Conservation (phyloP, 1,140 invertebrate genomes). For the Papilio machaon region DNA sequence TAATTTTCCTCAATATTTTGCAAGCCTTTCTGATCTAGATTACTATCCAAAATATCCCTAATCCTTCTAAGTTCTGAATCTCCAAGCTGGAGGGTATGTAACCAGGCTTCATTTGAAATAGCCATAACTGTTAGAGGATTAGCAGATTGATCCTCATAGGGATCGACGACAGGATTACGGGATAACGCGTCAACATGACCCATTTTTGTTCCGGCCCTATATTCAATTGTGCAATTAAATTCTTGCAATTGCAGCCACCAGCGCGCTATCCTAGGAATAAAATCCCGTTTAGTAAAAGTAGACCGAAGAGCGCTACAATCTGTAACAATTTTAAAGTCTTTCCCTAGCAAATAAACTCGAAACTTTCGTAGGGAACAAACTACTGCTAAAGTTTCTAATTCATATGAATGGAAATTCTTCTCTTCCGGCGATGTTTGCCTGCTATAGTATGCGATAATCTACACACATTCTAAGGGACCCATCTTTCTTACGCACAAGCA, state of each 20-base stretch:
- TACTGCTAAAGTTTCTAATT: no score
- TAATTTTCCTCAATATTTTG: constrained; percentile 47
- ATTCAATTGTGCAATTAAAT: constrained; percentile 52
- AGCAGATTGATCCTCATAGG: neutral
- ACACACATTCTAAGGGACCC: no score
- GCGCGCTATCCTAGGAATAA: constrained; percentile 55
- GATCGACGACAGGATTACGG: no score
- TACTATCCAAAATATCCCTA: constrained; percentile 33
- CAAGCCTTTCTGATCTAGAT: constrained; percentile 40
- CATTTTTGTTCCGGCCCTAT: neutral
- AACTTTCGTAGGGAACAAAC: no score
- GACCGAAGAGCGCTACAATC: constrained; percentile 65
- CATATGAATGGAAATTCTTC: no score
- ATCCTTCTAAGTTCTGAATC: constrained; percentile 39
- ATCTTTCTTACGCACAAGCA: no score
- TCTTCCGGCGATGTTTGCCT: no score
- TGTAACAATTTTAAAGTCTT: constrained; percentile 66
- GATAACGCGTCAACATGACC: no score
- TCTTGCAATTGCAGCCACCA: constrained; percentile 66
- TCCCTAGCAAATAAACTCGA: no score
- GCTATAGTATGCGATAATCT: no score
- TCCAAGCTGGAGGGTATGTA: constrained; percentile 39
- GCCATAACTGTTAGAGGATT: constrained; percentile 26
- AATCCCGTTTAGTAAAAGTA: constrained; percentile 58
- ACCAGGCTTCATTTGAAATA: constrained; percentile 42